Evolutionary conservation across 1,140 invertebrate species (phyloP), one percentile per base, ranked within the genome.

Genomic region (Drosophila pandora): DNA sequence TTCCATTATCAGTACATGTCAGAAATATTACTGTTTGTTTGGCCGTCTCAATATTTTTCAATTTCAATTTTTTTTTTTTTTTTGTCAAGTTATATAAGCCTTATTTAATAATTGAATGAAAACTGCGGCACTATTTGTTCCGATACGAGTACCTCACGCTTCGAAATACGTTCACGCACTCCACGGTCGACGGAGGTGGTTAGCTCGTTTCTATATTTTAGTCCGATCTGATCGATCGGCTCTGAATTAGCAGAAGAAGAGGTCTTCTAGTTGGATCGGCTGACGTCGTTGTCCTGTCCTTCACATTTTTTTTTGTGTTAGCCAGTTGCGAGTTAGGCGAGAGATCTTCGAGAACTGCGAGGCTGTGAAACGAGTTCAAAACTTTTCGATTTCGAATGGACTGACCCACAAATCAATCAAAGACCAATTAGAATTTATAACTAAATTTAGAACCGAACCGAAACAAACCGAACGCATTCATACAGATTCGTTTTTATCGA

Each of bases 221-320:
- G 62, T 64, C 78, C 60, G 59, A 70, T 62, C 63, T 74, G 62
- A 79, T 67, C 78, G 56, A 62, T 72, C 69, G 58, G 56, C 28
- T 76, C 61, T 76, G 47, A 76, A 52, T 47, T 25, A 43, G 74
- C 69, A 59, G 73, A 84, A 68, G 80, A 67, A 79, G 76, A 82
- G 34, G 73, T 41, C 61, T 53, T 65, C 41, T 73, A 58, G 70
- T 58, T 55, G 56, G 56, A 43, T 76, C 57, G 56, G 61, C 48
- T 69, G 72, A 79, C 83, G 84, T 83, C 68, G 79, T 79, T 88
- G 83, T 88, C 83, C 83, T 88, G 83, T 88, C 83, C 83, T 88
- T 88, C 83, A 88, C 83, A 88, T 88, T 77, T 76, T 89, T 89
- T 79, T 73, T 76, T 89, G 83, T 89, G 76, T 73, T 88, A 79